phyloP scores from a whole-genome alignment of 2,888 invertebrate genomes.

The Harmothoe impar region DNA sequence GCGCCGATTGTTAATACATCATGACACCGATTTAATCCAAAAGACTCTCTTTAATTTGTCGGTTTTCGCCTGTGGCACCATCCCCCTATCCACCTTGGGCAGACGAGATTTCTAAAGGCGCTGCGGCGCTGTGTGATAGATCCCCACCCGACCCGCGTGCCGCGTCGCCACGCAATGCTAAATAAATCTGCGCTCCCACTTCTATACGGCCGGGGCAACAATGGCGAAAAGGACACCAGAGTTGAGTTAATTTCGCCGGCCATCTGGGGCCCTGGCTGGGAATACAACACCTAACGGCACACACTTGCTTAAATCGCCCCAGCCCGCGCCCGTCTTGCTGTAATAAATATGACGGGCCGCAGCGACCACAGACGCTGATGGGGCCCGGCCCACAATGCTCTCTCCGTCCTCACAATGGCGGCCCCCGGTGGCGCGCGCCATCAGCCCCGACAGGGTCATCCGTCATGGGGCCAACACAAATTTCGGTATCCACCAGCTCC shows the following conservation, averaged over 20 bases:
- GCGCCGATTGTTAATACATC: conserved; percentile 51
- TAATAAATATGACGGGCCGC: conserved; percentile 40
- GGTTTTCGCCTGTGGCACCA: neutral
- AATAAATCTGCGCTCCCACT: conserved; percentile 46
- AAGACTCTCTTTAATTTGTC: conserved; percentile 57
- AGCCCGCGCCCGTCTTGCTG: neutral
- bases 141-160: neutral
- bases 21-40: conserved; percentile 50
- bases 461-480: conserved; percentile 50
- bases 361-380: conserved; percentile 33
- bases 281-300: conserved; percentile 53
- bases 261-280: conserved; percentile 26
- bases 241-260: conserved; percentile 58
- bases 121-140: conserved; percentile 40
- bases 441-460: conserved; percentile 42
- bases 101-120: conserved; percentile 29
- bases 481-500: neutral
- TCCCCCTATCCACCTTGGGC: conserved; percentile 11
- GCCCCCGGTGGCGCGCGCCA: conserved; percentile 8
- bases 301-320: conserved; percentile 55
- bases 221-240: conserved; percentile 52
- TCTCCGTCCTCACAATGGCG: neutral
- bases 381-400: conserved; percentile 42
- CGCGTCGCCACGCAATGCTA: conserved; percentile 43
- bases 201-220: conserved; percentile 46